Evolutionary conservation across 2,113 vertebrate species (phyloP), one percentile per base, ranked within the genome.

Genomic region (Osmerus eperlanus): DNA sequence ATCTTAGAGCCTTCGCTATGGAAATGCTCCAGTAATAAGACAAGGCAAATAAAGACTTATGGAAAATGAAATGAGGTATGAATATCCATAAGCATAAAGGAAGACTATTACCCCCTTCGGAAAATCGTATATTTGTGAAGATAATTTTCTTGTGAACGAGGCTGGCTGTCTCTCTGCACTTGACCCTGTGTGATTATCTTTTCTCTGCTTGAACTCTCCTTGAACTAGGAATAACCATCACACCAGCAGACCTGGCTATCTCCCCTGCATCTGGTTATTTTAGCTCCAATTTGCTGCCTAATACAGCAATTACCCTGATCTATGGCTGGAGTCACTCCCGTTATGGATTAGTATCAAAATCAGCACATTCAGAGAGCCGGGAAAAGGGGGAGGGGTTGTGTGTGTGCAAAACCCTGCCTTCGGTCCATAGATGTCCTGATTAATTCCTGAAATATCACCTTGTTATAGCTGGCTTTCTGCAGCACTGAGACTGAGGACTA

Each of bases 211-310:
- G 96, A 98, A 98, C 97, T 98, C 96, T 95, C 95, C 95, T 97
- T 99, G 97, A 98, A 98, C 96, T 96, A 93, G 87, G 90, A 89
- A 91, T 88, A 91, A 93, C 88, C 85, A 86, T 93, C 89, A 88
- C 90, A 81, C 90, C 86, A 92, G 89, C 83, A 81, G 93, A 94
- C 92, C 91, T 23, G 85, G 90, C 91, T 91, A 92, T 95, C 94
- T 95, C 91, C 92, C 94, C 95, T 94, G 95, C 94, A 97, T 98
- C 95, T 97, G 94, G 92, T 98, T 97, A 95, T 96, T 96, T 95
- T 96, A 96, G 91, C 92, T 96, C 92, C 94, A 95, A 94, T 96
- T 96, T 97, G 91, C 93, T 89, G 92, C 90, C 90, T 96, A 95
- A 96, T 96, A 93, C 86, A 91, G 94, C 93, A 95, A 95, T 98